These are phyloP conservation scores for Chinchilla lanigera DNA, from an alignment of 2,113 vertebrate genomes.

Conservation along the genomic window DNA sequence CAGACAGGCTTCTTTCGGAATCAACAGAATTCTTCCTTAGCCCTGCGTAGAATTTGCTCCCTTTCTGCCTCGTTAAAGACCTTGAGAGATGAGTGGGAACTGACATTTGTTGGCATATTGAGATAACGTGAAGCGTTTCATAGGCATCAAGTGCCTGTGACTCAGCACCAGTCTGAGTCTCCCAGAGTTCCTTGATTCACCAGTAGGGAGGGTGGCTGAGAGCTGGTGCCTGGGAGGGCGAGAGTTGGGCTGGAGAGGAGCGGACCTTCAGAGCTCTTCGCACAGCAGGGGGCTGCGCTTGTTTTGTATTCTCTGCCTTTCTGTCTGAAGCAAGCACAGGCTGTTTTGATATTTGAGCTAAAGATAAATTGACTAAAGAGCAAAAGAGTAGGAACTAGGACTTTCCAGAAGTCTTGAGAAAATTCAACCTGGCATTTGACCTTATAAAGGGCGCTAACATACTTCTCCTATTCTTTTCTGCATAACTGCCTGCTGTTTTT, in stretches of 20 bases:
- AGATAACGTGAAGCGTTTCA: not conserved
- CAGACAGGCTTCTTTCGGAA: not conserved
- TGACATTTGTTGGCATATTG: not conserved
- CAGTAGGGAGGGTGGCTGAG: no score
- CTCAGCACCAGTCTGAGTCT: not conserved
- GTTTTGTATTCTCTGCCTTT: not conserved
- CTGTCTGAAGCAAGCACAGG: not conserved
- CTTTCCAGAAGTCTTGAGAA: slow-evolving; percentile 3
- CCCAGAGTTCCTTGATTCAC: not conserved
- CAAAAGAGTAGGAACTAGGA: not conserved
- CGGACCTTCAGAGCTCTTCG: rapidly evolving
- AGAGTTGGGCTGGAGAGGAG: no score
- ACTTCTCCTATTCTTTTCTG: not conserved
- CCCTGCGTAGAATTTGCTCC: not conserved
- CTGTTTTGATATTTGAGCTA: not conserved
- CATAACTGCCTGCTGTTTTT: not conserved
- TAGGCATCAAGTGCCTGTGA: not conserved
- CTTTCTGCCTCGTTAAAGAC: not conserved
- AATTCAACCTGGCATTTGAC: not conserved
- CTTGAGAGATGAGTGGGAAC: not conserved
- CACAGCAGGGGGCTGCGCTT: rapidly evolving
- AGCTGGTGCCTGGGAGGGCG: not conserved
- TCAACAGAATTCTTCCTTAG: not conserved
- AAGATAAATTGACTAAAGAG: not conserved
- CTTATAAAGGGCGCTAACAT: not conserved